Evolutionary conservation across 2,797 vertebrate genomes (phyloP), one percentile per base, ranked within the genome.

Genomic region (Sphaeramia orbicularis): DNA sequence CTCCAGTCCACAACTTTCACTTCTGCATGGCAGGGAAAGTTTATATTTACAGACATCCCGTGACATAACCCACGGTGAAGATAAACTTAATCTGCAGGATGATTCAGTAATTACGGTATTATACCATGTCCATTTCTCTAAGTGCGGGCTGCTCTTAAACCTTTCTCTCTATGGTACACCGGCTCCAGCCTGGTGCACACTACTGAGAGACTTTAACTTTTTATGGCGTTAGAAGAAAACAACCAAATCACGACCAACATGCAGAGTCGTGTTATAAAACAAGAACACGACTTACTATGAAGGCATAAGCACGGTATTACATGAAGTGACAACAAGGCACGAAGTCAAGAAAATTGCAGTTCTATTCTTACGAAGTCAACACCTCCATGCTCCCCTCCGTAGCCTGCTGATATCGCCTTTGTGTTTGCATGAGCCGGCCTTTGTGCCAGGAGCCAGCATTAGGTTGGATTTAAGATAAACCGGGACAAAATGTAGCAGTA

Each of bases 391-490:
- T 58, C 27, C 1, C n/a, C 18, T 12, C 4, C 10, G 3, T 1
- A 11, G 7, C 36, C 32, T 50, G 44, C 41, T 41, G 30, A 14
- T 36, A 14, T 47, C 32, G 18, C 18, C 10, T 70, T 56, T 65
- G 68, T 38, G 58, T 71, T 70, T 76, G 52, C 35, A 27, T 54
- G n/a, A 74, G 52, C 67, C 54, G 67, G 84, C 84, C 85, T 90
- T 91, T 89, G 88, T 92, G 83, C 74, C 48, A 51, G 57, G 44
- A 65, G 30, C 44, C 51, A 41, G 19, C 55, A 76, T 16, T 41
- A 10, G 47, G 15, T 12, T 41, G 24, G 4, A 14, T 47, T 66
- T 18, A 32, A 43, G 16, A 65, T 27, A 61, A 37, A 62, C 0
- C 36, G 4, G 35, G 10, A 63, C 62, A 45, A 81, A 56, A 52